phyloP scores from a whole-genome alignment of 2,113 vertebrate species.

The Rhinopomastus cyanomelas region DNA sequence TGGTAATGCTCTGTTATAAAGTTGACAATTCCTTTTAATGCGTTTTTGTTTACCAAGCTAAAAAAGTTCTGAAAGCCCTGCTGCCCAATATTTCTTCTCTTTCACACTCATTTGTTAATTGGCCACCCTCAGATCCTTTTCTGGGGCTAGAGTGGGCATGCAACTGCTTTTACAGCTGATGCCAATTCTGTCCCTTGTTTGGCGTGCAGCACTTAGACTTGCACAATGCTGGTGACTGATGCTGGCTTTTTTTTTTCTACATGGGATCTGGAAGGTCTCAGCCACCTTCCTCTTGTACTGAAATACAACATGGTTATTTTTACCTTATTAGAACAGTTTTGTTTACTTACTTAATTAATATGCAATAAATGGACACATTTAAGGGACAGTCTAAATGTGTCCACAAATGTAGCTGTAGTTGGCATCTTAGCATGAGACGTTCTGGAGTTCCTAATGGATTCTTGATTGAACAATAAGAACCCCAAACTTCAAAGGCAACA shows the following conservation, averaged over 20 bases:
- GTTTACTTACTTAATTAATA: background rate
- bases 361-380: background rate
- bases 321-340: background rate
- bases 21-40: background rate
- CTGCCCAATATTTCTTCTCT: background rate
- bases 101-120: slow-evolving; percentile 32
- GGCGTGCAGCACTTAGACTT: background rate
- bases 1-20: background rate
- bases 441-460: background rate
- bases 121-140: slow-evolving; percentile 1
- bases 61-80: background rate
- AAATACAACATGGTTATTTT: background rate
- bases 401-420: background rate
- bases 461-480: rapidly evolving
- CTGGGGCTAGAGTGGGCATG: background rate
- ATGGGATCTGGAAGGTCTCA: background rate
- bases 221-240: background rate
- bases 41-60: background rate
- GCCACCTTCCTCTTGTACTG: background rate
- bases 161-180: background rate
- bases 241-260: background rate
- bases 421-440: background rate
- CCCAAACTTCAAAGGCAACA: background rate
- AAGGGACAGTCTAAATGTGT: background rate
- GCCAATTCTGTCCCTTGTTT: background rate